A percentile compares a stretch with the other conserved stretches of the same genome.
Conservation (phyloP, 2,888 invertebrate genomes). For the Agriopis marginaria region DNA sequence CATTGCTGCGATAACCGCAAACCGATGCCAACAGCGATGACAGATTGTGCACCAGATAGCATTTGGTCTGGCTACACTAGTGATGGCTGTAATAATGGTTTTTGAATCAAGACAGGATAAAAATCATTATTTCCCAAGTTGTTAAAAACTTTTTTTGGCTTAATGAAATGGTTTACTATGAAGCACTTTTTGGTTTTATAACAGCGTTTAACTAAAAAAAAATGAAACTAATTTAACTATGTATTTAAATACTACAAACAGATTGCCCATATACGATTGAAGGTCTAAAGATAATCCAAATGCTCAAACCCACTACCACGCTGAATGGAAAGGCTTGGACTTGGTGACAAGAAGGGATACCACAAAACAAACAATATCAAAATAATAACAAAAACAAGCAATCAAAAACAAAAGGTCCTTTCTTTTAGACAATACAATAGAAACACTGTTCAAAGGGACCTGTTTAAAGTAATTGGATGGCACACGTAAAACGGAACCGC, state of each 20-base stretch:
- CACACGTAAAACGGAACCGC: constrained; percentile 29
- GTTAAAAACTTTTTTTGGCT: neutral
- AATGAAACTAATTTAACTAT: too few relatives aligned
- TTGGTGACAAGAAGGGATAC: too few relatives aligned
- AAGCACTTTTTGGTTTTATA: neutral
- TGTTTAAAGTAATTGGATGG: constrained; percentile 30
- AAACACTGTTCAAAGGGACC: constrained; percentile 12
- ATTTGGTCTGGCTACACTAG: constrained; percentile 1
- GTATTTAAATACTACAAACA: too few relatives aligned
- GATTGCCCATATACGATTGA: too few relatives aligned
- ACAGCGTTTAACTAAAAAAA: neutral
- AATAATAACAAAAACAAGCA: constrained; percentile 1
- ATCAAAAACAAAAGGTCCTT: constrained; percentile 24
- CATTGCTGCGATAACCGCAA: constrained; percentile 18
- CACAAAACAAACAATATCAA: neutral
- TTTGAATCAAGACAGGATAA: neutral
- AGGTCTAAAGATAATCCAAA: too few relatives aligned
- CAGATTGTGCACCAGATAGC: constrained; percentile 16
- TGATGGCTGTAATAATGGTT: neutral
- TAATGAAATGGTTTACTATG: neutral
- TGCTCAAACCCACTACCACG: too few relatives aligned
- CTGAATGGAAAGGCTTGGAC: too few relatives aligned
- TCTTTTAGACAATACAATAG: constrained; percentile 11
- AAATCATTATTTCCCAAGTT: neutral
- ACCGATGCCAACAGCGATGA: constrained; percentile 11